phyloP scores from a whole-genome alignment of 2,888 invertebrate genomes.

The Xestobium rufovillosum region DNA sequence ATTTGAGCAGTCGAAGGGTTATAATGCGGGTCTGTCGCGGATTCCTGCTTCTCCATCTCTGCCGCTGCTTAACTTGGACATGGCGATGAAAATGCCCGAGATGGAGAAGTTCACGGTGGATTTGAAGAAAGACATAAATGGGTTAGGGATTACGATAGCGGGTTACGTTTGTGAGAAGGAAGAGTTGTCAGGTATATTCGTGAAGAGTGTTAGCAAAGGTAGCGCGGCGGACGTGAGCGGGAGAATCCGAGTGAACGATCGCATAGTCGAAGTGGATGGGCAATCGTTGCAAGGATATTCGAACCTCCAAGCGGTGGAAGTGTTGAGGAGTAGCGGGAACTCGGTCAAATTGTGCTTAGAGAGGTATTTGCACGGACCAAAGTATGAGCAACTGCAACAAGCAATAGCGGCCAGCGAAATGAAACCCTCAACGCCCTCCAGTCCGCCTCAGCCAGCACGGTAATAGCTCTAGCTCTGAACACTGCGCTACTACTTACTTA shows the following conservation, averaged over 20 bases:
- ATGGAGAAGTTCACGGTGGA: slow-evolving; percentile 92
- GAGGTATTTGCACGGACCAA: slow-evolving; percentile 82
- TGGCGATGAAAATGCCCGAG: slow-evolving; percentile 69
- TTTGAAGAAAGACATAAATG: slow-evolving; percentile 86
- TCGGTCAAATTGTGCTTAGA: slow-evolving; percentile 84
- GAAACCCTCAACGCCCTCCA: slow-evolving; percentile 50
- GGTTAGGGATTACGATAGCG: slow-evolving; percentile 92
- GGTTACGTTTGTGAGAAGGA: slow-evolving; percentile 97
- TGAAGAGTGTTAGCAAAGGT: slow-evolving; percentile 93
- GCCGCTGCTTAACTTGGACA: slow-evolving; percentile 45
- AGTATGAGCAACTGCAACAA: slow-evolving; percentile 80
- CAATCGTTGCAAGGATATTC: slow-evolving; percentile 89
- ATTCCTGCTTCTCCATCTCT: slow-evolving; percentile 43
- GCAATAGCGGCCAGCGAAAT: slow-evolving; percentile 78
- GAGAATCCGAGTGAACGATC: slow-evolving; percentile 91
- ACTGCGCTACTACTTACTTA: slow-evolving; percentile 29
- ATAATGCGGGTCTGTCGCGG: slow-evolving; percentile 33
- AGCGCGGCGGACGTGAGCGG: slow-evolving; percentile 94
- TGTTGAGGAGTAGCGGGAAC: slow-evolving; percentile 88
- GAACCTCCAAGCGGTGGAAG: slow-evolving; percentile 96
- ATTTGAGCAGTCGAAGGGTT: slow-evolving; percentile 40
- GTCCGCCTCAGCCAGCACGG: slow-evolving; percentile 50
- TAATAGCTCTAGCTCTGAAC: slow-evolving; percentile 33
- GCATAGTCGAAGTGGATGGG: slow-evolving; percentile 97
- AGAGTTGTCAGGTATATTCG: slow-evolving; percentile 97